These are phyloP conservation scores for Acronicta aceris DNA, from an alignment of 2,888 invertebrate genomes.

Conservation along the genomic window DNA sequence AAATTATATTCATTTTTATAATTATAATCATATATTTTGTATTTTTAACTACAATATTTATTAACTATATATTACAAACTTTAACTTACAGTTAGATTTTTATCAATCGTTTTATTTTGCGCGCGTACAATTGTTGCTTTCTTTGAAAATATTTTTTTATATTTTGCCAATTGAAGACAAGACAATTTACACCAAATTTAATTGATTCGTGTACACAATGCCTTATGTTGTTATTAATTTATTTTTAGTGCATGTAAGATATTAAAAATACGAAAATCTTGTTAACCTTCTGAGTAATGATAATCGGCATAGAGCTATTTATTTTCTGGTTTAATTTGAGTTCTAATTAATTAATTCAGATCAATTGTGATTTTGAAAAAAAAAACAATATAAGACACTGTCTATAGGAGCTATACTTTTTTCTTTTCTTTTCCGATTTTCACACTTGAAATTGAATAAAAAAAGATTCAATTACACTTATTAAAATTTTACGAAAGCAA, in stretches of 20 bases:
- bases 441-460: constrained; percentile 10
- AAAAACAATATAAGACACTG: constrained; percentile 5
- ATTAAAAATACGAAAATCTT: too few species aligned
- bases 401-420: constrained; percentile 5
- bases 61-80: constrained; percentile 89
- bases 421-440: constrained; percentile 8
- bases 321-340: too few species aligned
- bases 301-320: too few species aligned
- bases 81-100: constrained; percentile 85
- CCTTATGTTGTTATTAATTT: background rate
- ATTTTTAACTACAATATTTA: constrained; percentile 88
- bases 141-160: constrained; percentile 34
- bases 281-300: too few species aligned
- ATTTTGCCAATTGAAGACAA: constrained; percentile 48
- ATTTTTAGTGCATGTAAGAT: too few species aligned
- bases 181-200: constrained; percentile 26
- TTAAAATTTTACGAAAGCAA: constrained; percentile 63
- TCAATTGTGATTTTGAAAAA: too few species aligned
- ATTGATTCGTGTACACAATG: constrained; percentile 11
- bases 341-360: too few species aligned
- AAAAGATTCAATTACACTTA: constrained; percentile 17
- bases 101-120: constrained; percentile 82
- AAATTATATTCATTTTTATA: constrained; percentile 88
- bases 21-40: constrained; percentile 84
- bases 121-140: constrained; percentile 74